Evolutionary conservation across 37 sponge, comb jelly and placozoan genomes (phyloP).

Genomic region (Hormiphora californensis): DNA sequence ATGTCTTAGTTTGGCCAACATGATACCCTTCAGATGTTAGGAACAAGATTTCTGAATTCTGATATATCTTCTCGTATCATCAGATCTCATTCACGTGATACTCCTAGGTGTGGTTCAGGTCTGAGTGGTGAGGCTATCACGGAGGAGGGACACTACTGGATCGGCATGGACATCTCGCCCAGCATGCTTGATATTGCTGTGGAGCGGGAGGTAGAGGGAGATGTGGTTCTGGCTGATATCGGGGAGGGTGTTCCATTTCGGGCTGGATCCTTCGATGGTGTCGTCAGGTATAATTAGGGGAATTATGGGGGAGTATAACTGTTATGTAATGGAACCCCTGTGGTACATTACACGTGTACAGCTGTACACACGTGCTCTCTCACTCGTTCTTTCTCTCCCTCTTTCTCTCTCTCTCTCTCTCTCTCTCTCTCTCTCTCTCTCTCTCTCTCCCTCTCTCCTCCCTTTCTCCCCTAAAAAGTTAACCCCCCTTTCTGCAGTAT

Average conservation of each 20-base stretch:
- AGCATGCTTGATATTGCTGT: conserved; percentile 91
- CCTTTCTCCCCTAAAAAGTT: not conserved
- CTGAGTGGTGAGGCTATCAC: conserved; percentile 89
- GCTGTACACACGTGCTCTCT: not conserved
- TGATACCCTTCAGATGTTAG: not conserved
- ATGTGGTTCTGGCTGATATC: conserved; percentile 83
- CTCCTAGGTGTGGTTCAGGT: conserved; percentile 91
- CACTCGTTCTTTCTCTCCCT: not conserved
- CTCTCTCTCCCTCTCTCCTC: no score
- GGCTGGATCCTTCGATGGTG: conserved; percentile 94
- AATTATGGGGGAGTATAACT: no score
- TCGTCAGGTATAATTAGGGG: conserved; percentile 90
- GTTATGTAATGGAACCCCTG: no score
- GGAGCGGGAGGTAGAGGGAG: conserved; percentile 91
- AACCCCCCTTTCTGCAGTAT: conserved; percentile 59
- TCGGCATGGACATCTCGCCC: conserved; percentile 90
- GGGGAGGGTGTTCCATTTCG: conserved; percentile 93
- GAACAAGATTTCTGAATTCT: not conserved
- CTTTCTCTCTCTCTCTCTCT: not conserved
- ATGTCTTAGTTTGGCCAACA: not conserved
- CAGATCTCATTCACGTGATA: no score
- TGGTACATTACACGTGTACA: no score
- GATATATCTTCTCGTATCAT: not conserved
- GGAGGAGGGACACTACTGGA: conserved; percentile 90
- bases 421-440: no score